Base-by-base conservation (phyloP, 1,140 invertebrate species). In the Eriocheir sinensis region DNA sequence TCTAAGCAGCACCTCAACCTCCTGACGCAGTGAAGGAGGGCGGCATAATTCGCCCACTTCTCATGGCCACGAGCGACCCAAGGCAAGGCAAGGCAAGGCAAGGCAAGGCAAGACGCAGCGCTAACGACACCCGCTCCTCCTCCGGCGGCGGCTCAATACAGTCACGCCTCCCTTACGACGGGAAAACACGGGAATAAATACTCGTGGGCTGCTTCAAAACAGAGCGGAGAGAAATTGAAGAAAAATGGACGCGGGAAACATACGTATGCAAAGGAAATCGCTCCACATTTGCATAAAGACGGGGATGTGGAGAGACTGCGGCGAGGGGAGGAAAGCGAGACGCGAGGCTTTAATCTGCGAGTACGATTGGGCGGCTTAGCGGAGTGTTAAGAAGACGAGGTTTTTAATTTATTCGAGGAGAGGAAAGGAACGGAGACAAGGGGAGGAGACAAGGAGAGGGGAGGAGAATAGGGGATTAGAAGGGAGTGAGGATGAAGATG, bases 201-300 rank as follows among this genome's bases (percentile, higher is more conserved):
- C 60, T n/a, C 27, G 21, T 21, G 12, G 21, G 48, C 12, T 17
- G 27, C 60, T 72, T 72, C 60, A 72, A 72, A 72, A 72, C 60
- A 72, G 60, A 72, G 1, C 9, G 17, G 60, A 0, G 60, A n/a
- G n/a, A 72, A 72, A 72, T 72, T 72, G 60, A 72, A 72, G 60
- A 72, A 72, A 72, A 72, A 72, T 72, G 17, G 60, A 12, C 0
- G 21, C 4, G 44, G 60, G 60, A 72, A n/a, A 72, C 60, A n/a
- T 72, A 72, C 60, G 60, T 21, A 2, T 72, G 60, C 6, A 27
- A 72, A 72, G 60, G 60, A 72, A 72, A 72, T 72, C 60, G 60
- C 60, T 21, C n/a, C 60, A 72, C 60, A 72, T 72, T 72, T 72
- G 60, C 60, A 72, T 72, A 27, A 72, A 72, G 60, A 72, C 60